Base-by-base conservation (phyloP, 2,113 vertebrate species). In the Antennarius striatus region DNA sequence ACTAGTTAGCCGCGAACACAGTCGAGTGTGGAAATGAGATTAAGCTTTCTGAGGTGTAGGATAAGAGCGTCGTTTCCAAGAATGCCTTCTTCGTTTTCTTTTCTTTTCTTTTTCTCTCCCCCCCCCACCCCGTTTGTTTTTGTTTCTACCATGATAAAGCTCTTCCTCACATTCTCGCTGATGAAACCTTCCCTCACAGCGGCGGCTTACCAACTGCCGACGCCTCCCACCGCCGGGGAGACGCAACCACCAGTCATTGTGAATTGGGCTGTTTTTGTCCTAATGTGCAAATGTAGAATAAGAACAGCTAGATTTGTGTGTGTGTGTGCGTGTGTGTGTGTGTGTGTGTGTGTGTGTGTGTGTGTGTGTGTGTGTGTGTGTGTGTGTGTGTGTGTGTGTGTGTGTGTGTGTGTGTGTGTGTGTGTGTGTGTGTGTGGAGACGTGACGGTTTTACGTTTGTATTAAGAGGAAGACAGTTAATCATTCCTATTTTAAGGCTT, bases 21-120 rank as follows among this genome's bases (percentile, higher is more conserved):
- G 40, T 58, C 30, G 1, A 69, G 46, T 17, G 71, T 71, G 68
- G 46, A 61, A 69, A 71, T 75, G 59, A 50, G 68, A 62, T 71
- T 71, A 71, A 51, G 54, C 52, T 40, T 60, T 71, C 49, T 68
- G 67, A 68, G 59, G 47, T 40, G 52, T 52, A 0, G 56, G 71
- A 74, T 58, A 58, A 67, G 17, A 57, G 46, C 15, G 4, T 2
- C 3, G 8, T 48, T 56, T 60, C 48, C 5, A 42, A 30, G 2
- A 15, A 29, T 36, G 48, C 4, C 0, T 5, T 16, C 17, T 36
- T 36, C 32, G 7, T 36, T 36, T 36, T 51, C 54, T 73, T 63
- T 56, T 15, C 0, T 22, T 56, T 56, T 6, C 5, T 13, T 28
- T 32, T 56, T n/a, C n/a, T n/a, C n/a, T n/a, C n/a, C n/a, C n/a